phyloP scores from a whole-genome alignment of 2,888 invertebrate genomes.

The Drosophila robusta region DNA sequence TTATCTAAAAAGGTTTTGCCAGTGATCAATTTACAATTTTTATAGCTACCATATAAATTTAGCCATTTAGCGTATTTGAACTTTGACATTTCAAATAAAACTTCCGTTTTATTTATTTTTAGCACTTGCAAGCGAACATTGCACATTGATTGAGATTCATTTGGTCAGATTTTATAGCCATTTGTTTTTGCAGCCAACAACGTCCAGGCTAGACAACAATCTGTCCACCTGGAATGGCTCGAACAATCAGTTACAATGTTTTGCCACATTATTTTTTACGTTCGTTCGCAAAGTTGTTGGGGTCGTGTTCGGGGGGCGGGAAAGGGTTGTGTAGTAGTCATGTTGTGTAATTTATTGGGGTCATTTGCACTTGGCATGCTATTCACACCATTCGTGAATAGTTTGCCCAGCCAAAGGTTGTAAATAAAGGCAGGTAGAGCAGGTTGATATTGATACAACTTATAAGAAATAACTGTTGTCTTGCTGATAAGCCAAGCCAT shows the following conservation, averaged over 20 bases:
- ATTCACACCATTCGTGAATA: constrained; percentile 52
- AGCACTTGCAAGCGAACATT: neutral
- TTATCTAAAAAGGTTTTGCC: neutral
- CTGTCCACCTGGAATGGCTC: constrained; percentile 26
- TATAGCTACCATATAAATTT: neutral
- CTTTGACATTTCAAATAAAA: neutral
- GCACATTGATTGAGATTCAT: constrained; percentile 28
- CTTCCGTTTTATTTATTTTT: neutral
- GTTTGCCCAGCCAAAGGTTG: constrained; percentile 28
- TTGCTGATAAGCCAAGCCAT: constrained; percentile 46
- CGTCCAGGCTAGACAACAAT: constrained; percentile 24
- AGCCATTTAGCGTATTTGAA: neutral
- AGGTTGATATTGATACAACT: constrained; percentile 17
- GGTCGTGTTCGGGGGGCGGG: neutral
- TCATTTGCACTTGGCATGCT: constrained; percentile 56
- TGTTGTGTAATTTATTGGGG: constrained; percentile 73
- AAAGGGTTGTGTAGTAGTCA: constrained; percentile 4
- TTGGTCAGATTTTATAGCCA: constrained; percentile 22
- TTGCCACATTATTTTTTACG: neutral
- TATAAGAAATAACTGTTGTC: neutral
- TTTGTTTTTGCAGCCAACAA: constrained; percentile 21
- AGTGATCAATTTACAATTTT: neutral
- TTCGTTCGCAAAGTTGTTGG: constrained; percentile 9
- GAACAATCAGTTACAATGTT: constrained; percentile 19
- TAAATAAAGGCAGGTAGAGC: constrained; percentile 42